phyloP scores from a whole-genome alignment of 2,888 invertebrate genomes.

The Caenorhabditis auriculariae region DNA sequence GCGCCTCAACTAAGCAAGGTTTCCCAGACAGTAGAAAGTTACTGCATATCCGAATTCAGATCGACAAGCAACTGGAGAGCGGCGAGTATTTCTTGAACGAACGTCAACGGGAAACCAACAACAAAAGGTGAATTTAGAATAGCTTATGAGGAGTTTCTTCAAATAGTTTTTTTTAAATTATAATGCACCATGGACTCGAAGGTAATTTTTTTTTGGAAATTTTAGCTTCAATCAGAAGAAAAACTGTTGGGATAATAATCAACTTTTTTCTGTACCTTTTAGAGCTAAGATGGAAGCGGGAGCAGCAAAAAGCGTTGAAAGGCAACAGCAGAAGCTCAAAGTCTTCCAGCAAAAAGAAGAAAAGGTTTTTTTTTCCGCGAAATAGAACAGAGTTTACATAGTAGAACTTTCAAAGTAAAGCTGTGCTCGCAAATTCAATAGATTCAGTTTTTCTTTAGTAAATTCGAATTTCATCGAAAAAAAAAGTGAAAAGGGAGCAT shows the following conservation, averaged over 20 bases:
- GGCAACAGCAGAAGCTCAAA: conserved; percentile 36
- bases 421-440: too few relatives aligned
- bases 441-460: too few relatives aligned
- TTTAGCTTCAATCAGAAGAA: too few relatives aligned
- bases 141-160: not conserved
- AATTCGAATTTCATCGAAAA: not conserved
- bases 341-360: conserved; percentile 36
- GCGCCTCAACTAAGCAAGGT: conserved; percentile 86
- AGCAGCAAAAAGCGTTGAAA: conserved; percentile 25
- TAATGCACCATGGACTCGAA: too few relatives aligned
- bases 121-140: conserved; percentile 25
- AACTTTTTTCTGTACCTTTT: too few relatives aligned
- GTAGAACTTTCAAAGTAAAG: too few relatives aligned
- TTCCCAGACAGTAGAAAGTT: not conserved
- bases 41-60: conserved; percentile 10
- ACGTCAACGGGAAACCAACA: conserved; percentile 66
- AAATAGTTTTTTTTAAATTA: not conserved
- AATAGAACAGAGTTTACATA: too few relatives aligned
- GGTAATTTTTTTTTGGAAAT: conserved; percentile 8
- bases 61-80: conserved; percentile 87
- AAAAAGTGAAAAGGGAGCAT: too few relatives aligned
- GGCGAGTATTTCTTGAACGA: conserved; percentile 92
- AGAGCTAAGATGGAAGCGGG: conserved; percentile 32
- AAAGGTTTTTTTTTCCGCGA: conserved; percentile 13
- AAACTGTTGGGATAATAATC: too few relatives aligned